Conservation (phyloP, 64 coral and sea anemone genomes). For the Platygyra sinensis region DNA sequence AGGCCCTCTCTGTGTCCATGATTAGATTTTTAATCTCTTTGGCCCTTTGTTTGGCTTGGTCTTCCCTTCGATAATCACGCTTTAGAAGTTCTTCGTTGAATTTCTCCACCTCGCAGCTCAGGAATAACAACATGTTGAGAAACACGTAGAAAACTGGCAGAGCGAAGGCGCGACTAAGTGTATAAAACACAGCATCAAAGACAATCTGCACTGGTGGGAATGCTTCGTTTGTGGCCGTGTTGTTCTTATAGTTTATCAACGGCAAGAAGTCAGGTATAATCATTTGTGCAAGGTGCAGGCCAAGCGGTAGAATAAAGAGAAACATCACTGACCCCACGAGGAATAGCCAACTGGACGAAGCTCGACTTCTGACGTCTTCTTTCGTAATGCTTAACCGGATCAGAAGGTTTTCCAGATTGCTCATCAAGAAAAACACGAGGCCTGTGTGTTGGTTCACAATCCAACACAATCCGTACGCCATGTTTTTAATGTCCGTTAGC, state of each 20-base stretch:
- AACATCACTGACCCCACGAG: not conserved
- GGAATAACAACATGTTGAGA: conserved; percentile 30
- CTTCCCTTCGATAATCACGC: not conserved
- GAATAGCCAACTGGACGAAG: not conserved
- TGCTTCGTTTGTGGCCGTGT: not conserved
- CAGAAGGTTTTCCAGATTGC: conserved; percentile 24
- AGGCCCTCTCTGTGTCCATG: conserved; percentile 24
- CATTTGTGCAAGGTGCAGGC: conserved; percentile 35
- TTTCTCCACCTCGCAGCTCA: conserved; percentile 20
- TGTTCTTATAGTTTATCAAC: not conserved
- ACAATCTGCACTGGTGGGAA: conserved; percentile 28
- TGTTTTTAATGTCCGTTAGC: no score
- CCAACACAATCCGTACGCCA: conserved; percentile 22
- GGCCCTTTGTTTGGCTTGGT: not conserved
- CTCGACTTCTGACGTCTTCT: not conserved
- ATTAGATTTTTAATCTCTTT: conserved; percentile 1
- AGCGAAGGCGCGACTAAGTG: not conserved
- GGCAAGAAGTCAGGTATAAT: not conserved
- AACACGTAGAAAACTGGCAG: conserved; percentile 43
- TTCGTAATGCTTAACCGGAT: conserved; percentile 2
- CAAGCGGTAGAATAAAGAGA: conserved; percentile 3
- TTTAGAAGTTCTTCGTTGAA: not conserved
- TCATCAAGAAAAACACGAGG: conserved; percentile 12
- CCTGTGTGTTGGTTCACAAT: conserved; percentile 47
- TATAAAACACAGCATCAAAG: not conserved